phyloP scores from a whole-genome alignment of 2,797 vertebrate genomes.

The Natrix natrix region DNA sequence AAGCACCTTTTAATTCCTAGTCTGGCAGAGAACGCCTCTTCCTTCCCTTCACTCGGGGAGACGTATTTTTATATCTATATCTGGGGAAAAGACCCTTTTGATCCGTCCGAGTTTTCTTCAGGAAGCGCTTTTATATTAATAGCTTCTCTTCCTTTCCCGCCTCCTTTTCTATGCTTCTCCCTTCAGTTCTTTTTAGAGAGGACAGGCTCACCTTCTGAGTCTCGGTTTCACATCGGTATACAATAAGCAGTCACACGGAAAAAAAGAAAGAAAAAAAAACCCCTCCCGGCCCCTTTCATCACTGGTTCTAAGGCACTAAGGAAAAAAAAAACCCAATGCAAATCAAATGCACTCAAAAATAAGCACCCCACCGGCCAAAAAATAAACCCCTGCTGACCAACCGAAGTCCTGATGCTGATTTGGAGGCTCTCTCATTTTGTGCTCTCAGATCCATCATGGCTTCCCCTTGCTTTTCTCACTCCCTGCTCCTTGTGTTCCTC shows the following conservation, averaged over 20 bases:
- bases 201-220: slow-evolving; percentile 45
- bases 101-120: slow-evolving; percentile 32
- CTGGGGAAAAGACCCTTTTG: background rate
- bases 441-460: slow-evolving; percentile 75
- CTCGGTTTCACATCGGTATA: slow-evolving; percentile 67
- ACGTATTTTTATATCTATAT: background rate
- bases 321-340: background rate
- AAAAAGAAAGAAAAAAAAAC: background rate
- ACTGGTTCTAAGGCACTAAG: background rate
- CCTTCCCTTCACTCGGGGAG: background rate
- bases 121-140: slow-evolving; percentile 37
- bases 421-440: slow-evolving; percentile 63
- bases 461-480: slow-evolving; percentile 73
- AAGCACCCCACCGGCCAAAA: slow-evolving; percentile 13
- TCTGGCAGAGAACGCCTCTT: slow-evolving; percentile 42
- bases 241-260: slow-evolving; percentile 75
- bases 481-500: slow-evolving; percentile 85
- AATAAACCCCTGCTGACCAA: slow-evolving; percentile 64
- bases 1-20: slow-evolving; percentile 67
- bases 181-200: slow-evolving; percentile 21
- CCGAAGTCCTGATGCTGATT: slow-evolving; percentile 68
- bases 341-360: background rate
- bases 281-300: slow-evolving; percentile 37
- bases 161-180: slow-evolving; percentile 38
- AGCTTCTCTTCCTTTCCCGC: background rate